phyloP scores from a whole-genome alignment of 2,888 invertebrate genomes.

The Tipula lateralis region DNA sequence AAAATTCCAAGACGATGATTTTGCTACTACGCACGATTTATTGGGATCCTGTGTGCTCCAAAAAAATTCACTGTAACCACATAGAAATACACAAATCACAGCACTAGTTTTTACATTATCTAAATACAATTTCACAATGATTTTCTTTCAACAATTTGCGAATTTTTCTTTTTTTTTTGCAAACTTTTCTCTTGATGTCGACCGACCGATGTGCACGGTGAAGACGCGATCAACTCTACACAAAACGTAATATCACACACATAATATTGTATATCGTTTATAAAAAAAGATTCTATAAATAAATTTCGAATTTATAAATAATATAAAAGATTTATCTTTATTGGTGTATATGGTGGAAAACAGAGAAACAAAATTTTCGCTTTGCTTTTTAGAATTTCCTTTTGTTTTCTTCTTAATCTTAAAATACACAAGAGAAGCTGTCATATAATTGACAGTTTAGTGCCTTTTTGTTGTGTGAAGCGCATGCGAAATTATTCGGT shows the following conservation, averaged over 20 bases:
- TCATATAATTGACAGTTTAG: not conserved
- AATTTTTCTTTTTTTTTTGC: not conserved
- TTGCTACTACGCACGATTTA: not conserved
- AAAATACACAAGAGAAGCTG: not conserved
- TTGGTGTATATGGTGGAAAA: not conserved
- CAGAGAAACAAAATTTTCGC: not conserved
- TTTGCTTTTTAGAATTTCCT: not conserved
- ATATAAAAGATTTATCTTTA: not conserved
- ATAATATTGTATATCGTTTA: not conserved
- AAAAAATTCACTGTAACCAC: not conserved
- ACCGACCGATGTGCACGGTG: not conserved
- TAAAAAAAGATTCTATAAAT: not conserved
- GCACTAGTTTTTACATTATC: not conserved
- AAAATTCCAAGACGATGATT: not conserved
- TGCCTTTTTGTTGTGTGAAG: not conserved
- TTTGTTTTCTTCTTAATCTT: constrained; percentile 11
- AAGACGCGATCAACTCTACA: not conserved
- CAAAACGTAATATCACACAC: not conserved
- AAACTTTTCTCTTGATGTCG: not conserved
- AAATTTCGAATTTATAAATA: constrained; percentile 9
- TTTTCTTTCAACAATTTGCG: not conserved
- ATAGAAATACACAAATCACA: not conserved
- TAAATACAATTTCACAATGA: not conserved
- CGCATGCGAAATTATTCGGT: not conserved
- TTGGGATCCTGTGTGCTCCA: no score